Conservation (phyloP, 2,888 invertebrate genomes). For the Odontomyia ornata region DNA sequence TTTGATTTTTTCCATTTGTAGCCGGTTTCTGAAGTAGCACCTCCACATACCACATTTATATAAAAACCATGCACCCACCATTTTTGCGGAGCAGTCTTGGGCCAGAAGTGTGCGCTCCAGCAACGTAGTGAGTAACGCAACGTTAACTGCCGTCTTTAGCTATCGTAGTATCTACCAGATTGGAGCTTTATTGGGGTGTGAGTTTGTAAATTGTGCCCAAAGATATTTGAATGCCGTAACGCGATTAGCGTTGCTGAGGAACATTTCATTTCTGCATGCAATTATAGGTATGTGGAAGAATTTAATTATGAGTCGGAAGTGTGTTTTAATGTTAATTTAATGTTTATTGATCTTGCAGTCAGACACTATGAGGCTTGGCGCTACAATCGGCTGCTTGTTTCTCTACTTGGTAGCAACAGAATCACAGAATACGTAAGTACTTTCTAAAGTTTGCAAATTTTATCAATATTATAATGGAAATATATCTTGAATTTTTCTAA, state of each 20-base stretch:
- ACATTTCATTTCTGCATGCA: no score
- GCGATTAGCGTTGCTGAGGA: neutral
- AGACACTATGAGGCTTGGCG: constrained; percentile 14
- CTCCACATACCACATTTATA: constrained; percentile 2
- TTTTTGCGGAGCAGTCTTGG: constrained; percentile 7
- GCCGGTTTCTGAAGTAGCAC: constrained; percentile 24
- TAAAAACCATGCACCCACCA: constrained; percentile 36
- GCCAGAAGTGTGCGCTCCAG: neutral
- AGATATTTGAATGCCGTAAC: neutral
- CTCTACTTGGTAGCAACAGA: neutral
- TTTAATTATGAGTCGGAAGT: neutral
- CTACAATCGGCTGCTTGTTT: neutral
- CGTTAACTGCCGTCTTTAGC: neutral
- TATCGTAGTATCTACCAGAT: neutral
- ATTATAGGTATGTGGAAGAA: neutral
- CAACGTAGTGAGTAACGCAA: neutral
- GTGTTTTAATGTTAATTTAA: constrained; percentile 9
- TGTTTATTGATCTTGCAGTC: neutral
- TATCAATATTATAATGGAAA: no score
- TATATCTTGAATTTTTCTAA: no score
- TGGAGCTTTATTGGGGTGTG: neutral
- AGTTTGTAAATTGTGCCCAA: neutral
- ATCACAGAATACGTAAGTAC: constrained; percentile 4
- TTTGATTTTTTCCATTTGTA: constrained; percentile 20
- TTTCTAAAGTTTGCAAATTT: no score